Conservation (phyloP, 2,888 invertebrate species). For the Amorpha juglandis region DNA sequence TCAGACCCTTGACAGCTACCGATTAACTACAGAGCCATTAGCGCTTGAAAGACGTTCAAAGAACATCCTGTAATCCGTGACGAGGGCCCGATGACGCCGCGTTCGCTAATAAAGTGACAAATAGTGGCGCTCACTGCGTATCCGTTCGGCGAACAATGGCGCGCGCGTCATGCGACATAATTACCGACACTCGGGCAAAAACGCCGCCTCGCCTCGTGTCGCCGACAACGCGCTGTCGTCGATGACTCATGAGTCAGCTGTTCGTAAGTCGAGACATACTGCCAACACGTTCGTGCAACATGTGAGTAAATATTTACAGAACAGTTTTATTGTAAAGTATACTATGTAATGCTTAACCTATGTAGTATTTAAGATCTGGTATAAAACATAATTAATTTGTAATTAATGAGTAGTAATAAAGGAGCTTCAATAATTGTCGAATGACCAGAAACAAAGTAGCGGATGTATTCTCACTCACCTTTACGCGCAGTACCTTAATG, state of each 20-base stretch:
- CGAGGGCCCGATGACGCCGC: background rate
- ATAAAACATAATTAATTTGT: no score
- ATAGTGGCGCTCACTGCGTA: conserved; percentile 32
- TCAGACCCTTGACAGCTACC: background rate
- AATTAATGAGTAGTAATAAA: no score
- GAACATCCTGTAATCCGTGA: conserved; percentile 18
- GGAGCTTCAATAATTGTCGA: no score
- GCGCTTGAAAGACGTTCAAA: conserved; percentile 12
- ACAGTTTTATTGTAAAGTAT: background rate
- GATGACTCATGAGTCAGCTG: conserved; percentile 48
- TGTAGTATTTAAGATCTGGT: no score
- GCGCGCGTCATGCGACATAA: conserved; percentile 42
- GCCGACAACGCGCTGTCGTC: conserved; percentile 30
- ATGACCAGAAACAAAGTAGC: no score
- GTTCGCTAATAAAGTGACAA: conserved; percentile 24
- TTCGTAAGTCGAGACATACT: conserved; percentile 23
- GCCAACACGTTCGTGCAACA: background rate
- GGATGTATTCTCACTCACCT: no score
- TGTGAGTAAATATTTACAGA: background rate
- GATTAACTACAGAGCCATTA: conserved; percentile 10
- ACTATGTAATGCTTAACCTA: no score
- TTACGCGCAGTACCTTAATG: no score
- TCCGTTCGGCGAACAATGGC: conserved; percentile 38
- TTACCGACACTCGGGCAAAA: conserved; percentile 42
- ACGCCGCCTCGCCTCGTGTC: conserved; percentile 25